Base-by-base conservation (phyloP, 2,888 invertebrate genomes). In the Stenolophus ochropezus region DNA sequence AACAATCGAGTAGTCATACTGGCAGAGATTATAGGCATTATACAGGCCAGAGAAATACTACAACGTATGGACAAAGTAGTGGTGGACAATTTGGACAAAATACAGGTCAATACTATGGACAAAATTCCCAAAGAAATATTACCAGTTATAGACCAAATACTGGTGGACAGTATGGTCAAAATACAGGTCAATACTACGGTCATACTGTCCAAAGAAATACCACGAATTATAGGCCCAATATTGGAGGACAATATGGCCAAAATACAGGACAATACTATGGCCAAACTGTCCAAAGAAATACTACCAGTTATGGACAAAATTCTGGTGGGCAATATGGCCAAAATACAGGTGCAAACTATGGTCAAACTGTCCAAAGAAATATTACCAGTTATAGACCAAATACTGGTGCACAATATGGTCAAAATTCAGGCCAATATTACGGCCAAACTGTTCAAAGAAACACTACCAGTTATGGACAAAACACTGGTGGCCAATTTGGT, bases 401-500 rank as follows among this genome's bases (percentile, higher is more conserved):
- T 73, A 23, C 16, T 18, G 23, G 4, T 16, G 51, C 16, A 51
- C 23, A 58, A 14, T n/a, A 25, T 49, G 25, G 47, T 21, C 47
- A 73, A 23, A 49, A n/a, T 73, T 20, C 11, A 18, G 42, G 71
- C 11, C 71, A 71, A 20, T 14, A 69, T 20, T 47, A 33, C 20
- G 18, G 71, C 16, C 71, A 25, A 16, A 6, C 53, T 14, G 8
- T 14, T 74, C 16, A 6, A 20, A 2, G 16, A 56, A 75, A 56
- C 27, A 25, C 16, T 27, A 53, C 25, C 14, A 25, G 4, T 20
- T 23, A 56, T 56, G 4, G 21, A 1, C 21, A 56, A 20, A 20
- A 3, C n/a, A 56, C 21, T 11, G 21, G 56, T 61, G 61, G 33
- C 42, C 1, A 47, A 33, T 16, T 71, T 47, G 47, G 20, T 6